Evolutionary conservation across 2,888 invertebrate species (phyloP).

Genomic region (Drosophila stalkeri): DNA sequence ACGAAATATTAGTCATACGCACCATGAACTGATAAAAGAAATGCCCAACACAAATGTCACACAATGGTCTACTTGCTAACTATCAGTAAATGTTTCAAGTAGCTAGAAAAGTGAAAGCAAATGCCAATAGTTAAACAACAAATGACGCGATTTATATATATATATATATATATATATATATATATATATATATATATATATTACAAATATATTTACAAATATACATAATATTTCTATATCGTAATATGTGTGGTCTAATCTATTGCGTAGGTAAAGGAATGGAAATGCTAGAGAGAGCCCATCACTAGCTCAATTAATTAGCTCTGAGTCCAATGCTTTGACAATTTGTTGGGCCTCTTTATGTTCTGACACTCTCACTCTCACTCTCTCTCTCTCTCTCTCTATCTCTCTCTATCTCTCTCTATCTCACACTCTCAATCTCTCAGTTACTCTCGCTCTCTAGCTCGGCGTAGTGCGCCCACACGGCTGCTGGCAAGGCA

Average conservation of each 20-base stretch:
- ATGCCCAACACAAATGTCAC: constrained; percentile 29
- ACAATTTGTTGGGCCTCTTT: constrained; percentile 41
- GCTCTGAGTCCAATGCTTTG: constrained; percentile 22
- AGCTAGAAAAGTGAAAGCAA: constrained; percentile 37
- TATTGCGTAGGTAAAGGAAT: constrained; percentile 27
- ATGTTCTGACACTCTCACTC: constrained; percentile 9
- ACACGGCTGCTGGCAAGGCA: constrained; percentile 40
- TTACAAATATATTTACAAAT: neutral
- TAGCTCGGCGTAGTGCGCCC: constrained; percentile 29
- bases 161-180: neutral
- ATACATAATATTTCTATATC: neutral
- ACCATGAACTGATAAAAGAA: constrained; percentile 4
- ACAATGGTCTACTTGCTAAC: constrained; percentile 34
- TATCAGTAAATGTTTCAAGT: constrained; percentile 29
- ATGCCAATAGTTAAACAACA: constrained; percentile 37
- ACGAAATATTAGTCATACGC: constrained; percentile 50
- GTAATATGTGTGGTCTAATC: constrained; percentile 17
- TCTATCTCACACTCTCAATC: neutral
- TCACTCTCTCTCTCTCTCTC: neutral
- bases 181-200: neutral
- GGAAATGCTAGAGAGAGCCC: constrained; percentile 15
- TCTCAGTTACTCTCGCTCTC: neutral
- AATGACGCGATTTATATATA: constrained; percentile 31
- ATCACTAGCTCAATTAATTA: constrained; percentile 35
- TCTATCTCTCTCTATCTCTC: neutral